phyloP scores from a whole-genome alignment of 2,113 vertebrate species.

The Xyliphius kryptos region DNA sequence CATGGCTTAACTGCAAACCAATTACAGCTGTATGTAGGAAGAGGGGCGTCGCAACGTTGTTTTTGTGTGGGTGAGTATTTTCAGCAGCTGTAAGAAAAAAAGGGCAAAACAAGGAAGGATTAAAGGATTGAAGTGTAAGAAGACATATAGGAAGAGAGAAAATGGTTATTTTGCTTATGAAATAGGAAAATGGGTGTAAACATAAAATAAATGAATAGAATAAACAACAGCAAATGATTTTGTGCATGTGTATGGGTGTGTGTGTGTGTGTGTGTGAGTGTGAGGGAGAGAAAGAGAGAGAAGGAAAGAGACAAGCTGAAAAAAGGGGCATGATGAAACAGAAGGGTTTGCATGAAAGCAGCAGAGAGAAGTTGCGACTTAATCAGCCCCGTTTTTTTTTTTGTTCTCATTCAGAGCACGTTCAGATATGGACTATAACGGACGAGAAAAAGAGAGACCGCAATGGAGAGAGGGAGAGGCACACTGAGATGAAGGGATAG shows the following conservation, averaged over 20 bases:
- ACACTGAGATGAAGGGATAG: slow-evolving; percentile 27
- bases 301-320: background rate
- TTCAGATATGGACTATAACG: slow-evolving; percentile 25
- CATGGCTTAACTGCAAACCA: background rate
- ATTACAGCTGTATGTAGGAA: slow-evolving; percentile 17
- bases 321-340: slow-evolving; percentile 37
- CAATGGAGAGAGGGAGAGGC: slow-evolving; percentile 11
- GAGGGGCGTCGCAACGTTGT: slow-evolving; percentile 13
- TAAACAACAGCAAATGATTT: too few species aligned
- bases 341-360: slow-evolving; percentile 35
- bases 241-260: slow-evolving; percentile 19
- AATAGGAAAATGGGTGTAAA: background rate
- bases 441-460: slow-evolving; percentile 13
- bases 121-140: slow-evolving; percentile 24
- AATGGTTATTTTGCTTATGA: background rate
- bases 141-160: slow-evolving; percentile 10
- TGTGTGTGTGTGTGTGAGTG: slow-evolving; percentile 9
- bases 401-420: slow-evolving; percentile 44
- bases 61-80: slow-evolving; percentile 23
- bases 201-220: slow-evolving; percentile 14
- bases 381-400: slow-evolving; percentile 43
- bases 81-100: too few species aligned
- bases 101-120: slow-evolving; percentile 21
- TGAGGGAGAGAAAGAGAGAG: background rate
- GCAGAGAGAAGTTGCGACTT: slow-evolving; percentile 40